Base-by-base conservation (phyloP, 2,113 vertebrate genomes). In the Campylomormyrus numenius region DNA sequence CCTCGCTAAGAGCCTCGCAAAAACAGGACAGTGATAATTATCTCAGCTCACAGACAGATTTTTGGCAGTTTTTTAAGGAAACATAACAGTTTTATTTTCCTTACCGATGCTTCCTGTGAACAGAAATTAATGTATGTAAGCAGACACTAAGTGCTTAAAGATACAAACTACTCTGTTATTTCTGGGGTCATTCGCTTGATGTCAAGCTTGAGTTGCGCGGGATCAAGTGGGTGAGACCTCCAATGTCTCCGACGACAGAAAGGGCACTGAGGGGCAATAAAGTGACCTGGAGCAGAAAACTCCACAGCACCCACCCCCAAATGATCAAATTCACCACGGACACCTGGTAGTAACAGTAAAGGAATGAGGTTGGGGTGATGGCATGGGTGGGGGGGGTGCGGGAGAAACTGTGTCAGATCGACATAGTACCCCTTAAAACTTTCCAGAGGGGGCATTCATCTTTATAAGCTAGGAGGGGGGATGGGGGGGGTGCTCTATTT, bases 11-110 rank as follows among this genome's bases (percentile, higher is more conserved):
- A 80, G 92, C 91, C 92, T 15, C 24, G 0, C 83, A 48, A 21
- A 24, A 92, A 91, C 93, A 91, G 92, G 94, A 93, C 89, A 70
- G 88, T 85, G 80, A 93, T 92, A 92, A 95, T 94, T 93, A 93
- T 89, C 6, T 83, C 80, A 85, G 27, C 27, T 89, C 42, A 86
- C 21, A 50, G 24, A 46, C 7, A 31, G 85, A n/a, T 27, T 87
- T 87, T 17, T 53, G n/a, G 49, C 85, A 13, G 15, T 87, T 87
- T n/a, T 87, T 87, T n/a, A 52, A 35, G 17, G 49, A n/a, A 87
- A 52, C 10, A 87, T 87, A 87, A 52, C 85, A 27, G 24, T 50
- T 53, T 53, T 35, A 87, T 35, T 87, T 52, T 52, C n/a, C 85
- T 66, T n/a, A 87, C 46, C 27, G 15, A 1, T 17, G 85, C 49